Percentiles rank a stretch among this genome's conserved stretches.
phyloP scores from a whole-genome alignment of 2,797 vertebrate genomes.

The Notolepis coatsorum region DNA sequence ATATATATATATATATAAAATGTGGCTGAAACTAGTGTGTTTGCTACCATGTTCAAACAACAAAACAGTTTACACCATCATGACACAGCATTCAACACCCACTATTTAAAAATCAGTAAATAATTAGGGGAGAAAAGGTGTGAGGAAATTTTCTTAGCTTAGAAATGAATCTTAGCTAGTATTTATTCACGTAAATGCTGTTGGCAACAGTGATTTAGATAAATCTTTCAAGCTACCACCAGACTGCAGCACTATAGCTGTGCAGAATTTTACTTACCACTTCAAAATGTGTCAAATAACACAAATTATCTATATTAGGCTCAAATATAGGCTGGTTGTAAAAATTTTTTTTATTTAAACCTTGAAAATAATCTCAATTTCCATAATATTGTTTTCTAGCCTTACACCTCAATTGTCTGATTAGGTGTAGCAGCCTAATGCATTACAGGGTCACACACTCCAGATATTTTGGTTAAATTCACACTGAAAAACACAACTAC shows the following conservation, averaged over 20 bases:
- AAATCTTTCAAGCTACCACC: not conserved
- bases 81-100: constrained; percentile 30
- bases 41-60: constrained; percentile 34
- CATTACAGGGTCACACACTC: too few relatives aligned
- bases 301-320: not conserved
- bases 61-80: constrained; percentile 34
- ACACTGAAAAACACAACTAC: not conserved
- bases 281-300: not conserved
- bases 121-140: constrained; percentile 8
- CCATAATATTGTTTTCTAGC: not conserved
- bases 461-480: constrained; percentile 5
- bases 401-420: not conserved
- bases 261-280: constrained; percentile 33
- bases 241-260: not conserved
- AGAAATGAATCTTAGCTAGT: constrained; percentile 40
- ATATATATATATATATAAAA: too few relatives aligned
- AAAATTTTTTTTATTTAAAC: not conserved
- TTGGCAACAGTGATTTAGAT: constrained; percentile 2
- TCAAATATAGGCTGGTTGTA: constrained; percentile 1
- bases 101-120: too few relatives aligned
- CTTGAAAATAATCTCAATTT: not conserved
- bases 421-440: constrained; percentile 8
- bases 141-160: too few relatives aligned
- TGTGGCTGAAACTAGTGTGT: constrained; percentile 57
- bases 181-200: constrained; percentile 21